Evolutionary conservation across 2,113 vertebrate genomes (phyloP).

Genomic region (Serinus canaria): DNA sequence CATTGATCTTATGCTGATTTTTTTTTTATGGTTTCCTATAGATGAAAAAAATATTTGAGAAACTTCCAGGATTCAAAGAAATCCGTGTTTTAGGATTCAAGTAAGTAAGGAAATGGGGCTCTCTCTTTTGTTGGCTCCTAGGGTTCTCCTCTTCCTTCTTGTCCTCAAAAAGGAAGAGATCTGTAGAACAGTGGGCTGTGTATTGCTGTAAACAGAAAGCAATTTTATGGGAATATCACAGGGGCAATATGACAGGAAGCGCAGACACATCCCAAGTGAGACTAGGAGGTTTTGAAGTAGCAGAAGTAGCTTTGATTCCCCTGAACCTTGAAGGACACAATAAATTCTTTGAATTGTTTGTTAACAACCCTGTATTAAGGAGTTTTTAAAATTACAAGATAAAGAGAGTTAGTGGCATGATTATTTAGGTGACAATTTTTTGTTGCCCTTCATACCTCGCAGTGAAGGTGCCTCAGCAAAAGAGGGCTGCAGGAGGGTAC

Average conservation of each 20-base stretch:
- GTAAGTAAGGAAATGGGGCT: slow-evolving; percentile 72
- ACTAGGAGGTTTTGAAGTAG: background rate
- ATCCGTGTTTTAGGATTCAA: slow-evolving; percentile 84
- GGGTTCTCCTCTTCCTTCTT: background rate
- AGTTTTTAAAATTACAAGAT: background rate
- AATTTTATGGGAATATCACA: background rate
- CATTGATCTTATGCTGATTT: background rate
- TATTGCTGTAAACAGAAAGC: background rate
- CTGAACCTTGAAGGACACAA: background rate
- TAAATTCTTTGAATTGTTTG: background rate
- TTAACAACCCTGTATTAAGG: background rate
- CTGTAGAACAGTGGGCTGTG: background rate
- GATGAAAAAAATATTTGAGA: slow-evolving; percentile 88
- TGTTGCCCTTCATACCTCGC: background rate
- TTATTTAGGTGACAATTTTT: background rate
- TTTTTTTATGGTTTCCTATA: slow-evolving; percentile 55
- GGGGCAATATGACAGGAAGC: background rate
- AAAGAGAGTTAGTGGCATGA: background rate
- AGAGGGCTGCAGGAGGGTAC: background rate
- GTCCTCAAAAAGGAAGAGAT: background rate
- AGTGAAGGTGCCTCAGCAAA: background rate
- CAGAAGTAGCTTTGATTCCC: background rate
- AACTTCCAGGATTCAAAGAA: slow-evolving; percentile 86
- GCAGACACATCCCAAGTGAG: background rate
- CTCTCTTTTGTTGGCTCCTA: background rate